Evolutionary conservation across 2,113 vertebrate species (phyloP).

Genomic region (Hippoglossus stenolepis): DNA sequence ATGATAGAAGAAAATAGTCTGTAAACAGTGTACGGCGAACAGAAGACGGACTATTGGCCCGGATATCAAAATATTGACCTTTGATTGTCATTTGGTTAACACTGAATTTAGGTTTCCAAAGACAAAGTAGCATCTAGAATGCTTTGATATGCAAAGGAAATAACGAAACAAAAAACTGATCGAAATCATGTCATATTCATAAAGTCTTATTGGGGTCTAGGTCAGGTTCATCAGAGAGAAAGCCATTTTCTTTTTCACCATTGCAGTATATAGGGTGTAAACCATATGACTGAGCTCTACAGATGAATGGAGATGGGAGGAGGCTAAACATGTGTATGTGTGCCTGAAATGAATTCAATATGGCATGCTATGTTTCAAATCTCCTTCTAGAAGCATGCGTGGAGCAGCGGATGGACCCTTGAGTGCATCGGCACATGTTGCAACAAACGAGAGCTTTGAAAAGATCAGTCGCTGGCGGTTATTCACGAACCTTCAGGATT

Average conservation of each 20-base stretch:
- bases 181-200: background rate
- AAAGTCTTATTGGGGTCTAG: background rate
- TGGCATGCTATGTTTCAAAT: conserved; percentile 44
- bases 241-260: conserved; percentile 53
- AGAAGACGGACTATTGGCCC: no score
- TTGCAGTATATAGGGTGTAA: conserved; percentile 39
- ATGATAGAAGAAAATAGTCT: no score
- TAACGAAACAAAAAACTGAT: no score
- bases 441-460: conserved; percentile 38
- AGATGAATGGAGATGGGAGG: conserved; percentile 56
- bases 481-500: conserved; percentile 24
- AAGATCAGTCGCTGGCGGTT: conserved; percentile 32
- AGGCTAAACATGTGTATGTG: conserved; percentile 50
- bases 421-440: conserved; percentile 54
- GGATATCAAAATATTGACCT: no score
- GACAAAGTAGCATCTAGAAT: no score
- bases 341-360: conserved; percentile 59
- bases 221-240: conserved; percentile 15
- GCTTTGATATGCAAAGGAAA: no score
- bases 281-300: conserved; percentile 55
- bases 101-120: no score
- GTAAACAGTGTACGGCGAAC: no score
- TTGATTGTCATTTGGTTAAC: no score
- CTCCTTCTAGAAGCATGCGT: conserved; percentile 24
- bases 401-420: conserved; percentile 29